Evolutionary conservation across 1,140 invertebrate species (phyloP).

Genomic region (Zophobas atratus): DNA sequence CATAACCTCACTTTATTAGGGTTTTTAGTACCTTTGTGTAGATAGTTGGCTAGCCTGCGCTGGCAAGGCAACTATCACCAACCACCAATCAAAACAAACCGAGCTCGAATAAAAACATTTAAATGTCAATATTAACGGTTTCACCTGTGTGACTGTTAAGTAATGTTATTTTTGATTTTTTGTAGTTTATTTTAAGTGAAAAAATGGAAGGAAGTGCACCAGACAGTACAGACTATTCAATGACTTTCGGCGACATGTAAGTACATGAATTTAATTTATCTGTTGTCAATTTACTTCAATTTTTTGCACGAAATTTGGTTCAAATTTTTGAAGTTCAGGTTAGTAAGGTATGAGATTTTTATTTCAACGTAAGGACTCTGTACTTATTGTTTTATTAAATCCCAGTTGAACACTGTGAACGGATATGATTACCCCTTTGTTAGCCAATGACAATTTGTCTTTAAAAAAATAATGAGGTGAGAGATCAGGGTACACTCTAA

Average conservation of each 20-base stretch:
- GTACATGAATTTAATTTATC: neutral
- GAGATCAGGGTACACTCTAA: too few relatives aligned
- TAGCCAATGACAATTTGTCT: too few relatives aligned
- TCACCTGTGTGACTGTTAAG: constrained; percentile 45
- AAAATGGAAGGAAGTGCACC: constrained; percentile 22
- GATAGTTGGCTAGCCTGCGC: constrained; percentile 3
- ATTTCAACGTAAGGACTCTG: too few relatives aligned
- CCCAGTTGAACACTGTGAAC: too few relatives aligned
- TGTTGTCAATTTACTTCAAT: neutral
- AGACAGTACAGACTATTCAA: constrained; percentile 22
- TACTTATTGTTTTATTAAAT: too few relatives aligned
- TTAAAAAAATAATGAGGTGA: too few relatives aligned
- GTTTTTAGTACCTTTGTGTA: constrained; percentile 20
- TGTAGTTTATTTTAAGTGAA: constrained; percentile 20
- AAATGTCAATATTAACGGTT: constrained; percentile 51
- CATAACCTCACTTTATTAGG: neutral
- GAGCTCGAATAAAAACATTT: constrained; percentile 49
- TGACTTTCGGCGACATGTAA: constrained; percentile 37
- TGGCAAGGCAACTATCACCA: constrained; percentile 49
- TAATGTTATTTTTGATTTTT: constrained; percentile 15
- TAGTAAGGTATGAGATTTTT: too few relatives aligned
- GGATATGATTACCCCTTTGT: too few relatives aligned
- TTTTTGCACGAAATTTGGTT: neutral
- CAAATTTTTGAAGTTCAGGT: neutral
- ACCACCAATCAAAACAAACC: constrained; percentile 54